phyloP scores from a whole-genome alignment of 1,140 invertebrate species.

The Heliconius himera region DNA sequence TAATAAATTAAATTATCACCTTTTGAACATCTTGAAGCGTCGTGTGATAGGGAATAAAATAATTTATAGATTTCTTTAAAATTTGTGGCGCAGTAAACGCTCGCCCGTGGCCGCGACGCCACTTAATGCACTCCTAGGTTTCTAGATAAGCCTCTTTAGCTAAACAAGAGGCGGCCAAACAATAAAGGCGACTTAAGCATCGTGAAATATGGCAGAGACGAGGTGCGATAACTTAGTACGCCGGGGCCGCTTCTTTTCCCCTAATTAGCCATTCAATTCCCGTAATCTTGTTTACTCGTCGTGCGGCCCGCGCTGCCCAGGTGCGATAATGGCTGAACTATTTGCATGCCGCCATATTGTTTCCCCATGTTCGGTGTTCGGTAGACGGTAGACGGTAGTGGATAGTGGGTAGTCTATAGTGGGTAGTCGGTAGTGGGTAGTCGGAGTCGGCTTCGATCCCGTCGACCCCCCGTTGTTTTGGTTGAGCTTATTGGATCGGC shows the following conservation, averaged over 20 bases:
- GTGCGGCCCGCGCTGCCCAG: slow-evolving; percentile 72
- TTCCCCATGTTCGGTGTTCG: slow-evolving; percentile 73
- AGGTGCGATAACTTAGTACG: slow-evolving; percentile 71
- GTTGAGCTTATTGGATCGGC: slow-evolving; percentile 78
- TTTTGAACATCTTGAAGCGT: not conserved
- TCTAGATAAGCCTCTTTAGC: slow-evolving; percentile 77
- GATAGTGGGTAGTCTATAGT: slow-evolving; percentile 46
- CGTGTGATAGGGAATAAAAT: not conserved
- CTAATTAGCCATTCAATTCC: slow-evolving; percentile 81
- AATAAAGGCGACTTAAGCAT: slow-evolving; percentile 77
- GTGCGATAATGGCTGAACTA: slow-evolving; percentile 80
- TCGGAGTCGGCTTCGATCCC: slow-evolving; percentile 57
- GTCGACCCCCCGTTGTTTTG: slow-evolving; percentile 76
- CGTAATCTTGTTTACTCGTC: slow-evolving; percentile 80
- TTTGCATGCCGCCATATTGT: slow-evolving; percentile 81
- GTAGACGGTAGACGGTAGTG: not conserved
- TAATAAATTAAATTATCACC: slow-evolving; percentile 22
- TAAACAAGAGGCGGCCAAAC: slow-evolving; percentile 74
- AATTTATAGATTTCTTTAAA: slow-evolving; percentile 34
- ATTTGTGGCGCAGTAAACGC: slow-evolving; percentile 63
- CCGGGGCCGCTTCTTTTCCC: slow-evolving; percentile 73
- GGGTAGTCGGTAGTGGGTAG: slow-evolving; percentile 52
- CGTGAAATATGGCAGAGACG: slow-evolving; percentile 78
- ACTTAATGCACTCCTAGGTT: slow-evolving; percentile 73
- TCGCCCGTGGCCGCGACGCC: slow-evolving; percentile 54